Percentiles rank a stretch among this genome's conserved stretches.
These are phyloP conservation scores for Sycophila sp. DNA, from an alignment of 1,140 invertebrate genomes.

Conservation along the genomic window DNA sequence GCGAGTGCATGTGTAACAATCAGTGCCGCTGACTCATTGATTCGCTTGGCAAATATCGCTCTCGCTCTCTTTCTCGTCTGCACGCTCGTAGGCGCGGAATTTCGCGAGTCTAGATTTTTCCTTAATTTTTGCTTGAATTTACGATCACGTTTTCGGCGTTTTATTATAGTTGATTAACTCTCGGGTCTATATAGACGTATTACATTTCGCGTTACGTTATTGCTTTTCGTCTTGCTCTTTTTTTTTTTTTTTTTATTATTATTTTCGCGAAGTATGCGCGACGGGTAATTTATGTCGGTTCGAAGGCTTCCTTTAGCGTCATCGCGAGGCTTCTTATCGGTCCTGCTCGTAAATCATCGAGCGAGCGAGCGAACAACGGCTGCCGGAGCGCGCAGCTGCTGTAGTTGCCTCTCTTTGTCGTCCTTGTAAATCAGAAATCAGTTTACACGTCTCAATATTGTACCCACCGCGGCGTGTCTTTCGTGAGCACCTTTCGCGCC, in stretches of 20 bases:
- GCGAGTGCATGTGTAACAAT: conserved; percentile 36
- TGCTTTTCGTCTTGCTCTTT: background rate
- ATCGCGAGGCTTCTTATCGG: conserved; percentile 43
- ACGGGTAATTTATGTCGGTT: conserved; percentile 32
- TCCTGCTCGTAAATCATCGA: conserved; percentile 45
- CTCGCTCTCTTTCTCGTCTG: background rate
- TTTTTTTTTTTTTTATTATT: background rate
- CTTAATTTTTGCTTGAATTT: conserved; percentile 35
- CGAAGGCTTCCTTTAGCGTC: conserved; percentile 35
- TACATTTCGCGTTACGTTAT: background rate
- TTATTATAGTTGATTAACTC: too few species aligned
- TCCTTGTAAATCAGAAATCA: conserved; percentile 45
- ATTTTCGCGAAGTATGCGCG: background rate
- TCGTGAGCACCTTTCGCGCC: conserved; percentile 9
- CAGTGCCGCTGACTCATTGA: conserved; percentile 52
- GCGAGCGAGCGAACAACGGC: conserved; percentile 31
- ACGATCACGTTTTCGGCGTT: too few species aligned
- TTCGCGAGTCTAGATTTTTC: conserved; percentile 36
- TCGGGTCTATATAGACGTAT: too few species aligned
- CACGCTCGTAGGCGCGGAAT: conserved; percentile 35
- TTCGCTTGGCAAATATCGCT: conserved; percentile 30
- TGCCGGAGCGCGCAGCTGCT: conserved; percentile 18
- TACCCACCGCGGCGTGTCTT: background rate
- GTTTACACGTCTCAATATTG: conserved; percentile 41
- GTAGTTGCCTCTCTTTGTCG: conserved; percentile 31